A percentile compares a stretch with the other conserved stretches of the same genome.
Conservation (phyloP, 1,140 invertebrate genomes). For the Adoxophyes honmai region DNA sequence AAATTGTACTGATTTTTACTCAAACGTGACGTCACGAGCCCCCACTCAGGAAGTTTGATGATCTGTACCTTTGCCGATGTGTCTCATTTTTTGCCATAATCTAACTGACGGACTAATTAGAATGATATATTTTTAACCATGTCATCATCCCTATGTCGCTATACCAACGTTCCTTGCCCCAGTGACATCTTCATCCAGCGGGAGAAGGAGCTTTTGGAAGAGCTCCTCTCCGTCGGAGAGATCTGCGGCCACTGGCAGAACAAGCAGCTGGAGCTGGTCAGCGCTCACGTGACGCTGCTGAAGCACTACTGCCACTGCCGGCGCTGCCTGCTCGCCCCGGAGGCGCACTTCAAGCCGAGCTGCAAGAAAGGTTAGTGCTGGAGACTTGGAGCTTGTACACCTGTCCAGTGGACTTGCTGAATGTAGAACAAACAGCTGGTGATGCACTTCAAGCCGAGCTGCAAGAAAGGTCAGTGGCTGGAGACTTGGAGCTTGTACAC, state of each 20-base stretch:
- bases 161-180: too few relatives aligned
- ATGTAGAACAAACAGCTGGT: constrained; percentile 58
- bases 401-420: neutral
- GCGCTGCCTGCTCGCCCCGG: constrained; percentile 83
- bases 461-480: constrained; percentile 71
- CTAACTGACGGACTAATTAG: too few relatives aligned
- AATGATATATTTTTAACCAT: too few relatives aligned
- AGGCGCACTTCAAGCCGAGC: constrained; percentile 76
- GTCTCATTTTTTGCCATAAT: too few relatives aligned
- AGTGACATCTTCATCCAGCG: constrained; percentile 94
- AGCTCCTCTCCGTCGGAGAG: constrained; percentile 93
- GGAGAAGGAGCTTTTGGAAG: constrained; percentile 93
- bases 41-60: too few relatives aligned
- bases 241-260: constrained; percentile 90
- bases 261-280: constrained; percentile 88
- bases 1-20: too few relatives aligned
- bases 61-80: too few relatives aligned
- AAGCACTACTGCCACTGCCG: constrained; percentile 92
- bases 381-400: constrained; percentile 34
- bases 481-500: constrained; percentile 34
- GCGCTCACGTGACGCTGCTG: constrained; percentile 89
- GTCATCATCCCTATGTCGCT: too few relatives aligned
- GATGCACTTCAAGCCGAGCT: constrained; percentile 74
- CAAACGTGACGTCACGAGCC: too few relatives aligned
- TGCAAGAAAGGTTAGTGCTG: constrained; percentile 71